Evolutionary conservation across 2,888 invertebrate genomes (phyloP), one percentile per base, ranked within the genome.

Genomic region (Plebejus melissa): DNA sequence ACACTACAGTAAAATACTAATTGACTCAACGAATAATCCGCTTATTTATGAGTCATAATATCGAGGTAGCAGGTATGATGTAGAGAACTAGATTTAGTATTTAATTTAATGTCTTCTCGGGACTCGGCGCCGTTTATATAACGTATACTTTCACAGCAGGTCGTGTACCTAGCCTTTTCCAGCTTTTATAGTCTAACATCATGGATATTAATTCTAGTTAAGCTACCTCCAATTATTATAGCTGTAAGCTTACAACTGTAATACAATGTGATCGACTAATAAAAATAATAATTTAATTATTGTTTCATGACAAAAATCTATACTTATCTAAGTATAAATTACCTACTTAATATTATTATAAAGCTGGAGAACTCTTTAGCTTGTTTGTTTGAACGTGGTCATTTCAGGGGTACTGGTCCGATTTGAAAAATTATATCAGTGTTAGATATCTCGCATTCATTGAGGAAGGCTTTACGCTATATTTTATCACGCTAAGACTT

Each of bases 121-220:
- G 77, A 81, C 80, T 77, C 75, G 77, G 71, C 77, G 81, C 80
- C 83, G 83, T 84, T 88, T 86, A 84, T 81, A 81, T 88, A 88
- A 88, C 80, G 77, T 79, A 41, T 41, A 84, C 87, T 88, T 89
- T 88, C 87, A 85, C 86, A 82, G 38, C 86, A 82, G 75, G 57
- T 70, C 57, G 75, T 57, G 58, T 69, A 57, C 70, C 60, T 28
- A 28, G 28, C 60, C 60, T 28, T 28, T 60, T 60, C 60, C 28
- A 28, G 28, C 28, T n/a, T 58, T 16, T 54, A 54, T 54, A 54
- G 54, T 60, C 28, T 28, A 22, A 60, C 11, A 28, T 28, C 28
- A 28, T 60, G 58, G 22, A 58, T n/a, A 60, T 60, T 54, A 9
- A 28, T 60, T 28, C 11, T 60, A 28, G 28, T 54, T 54, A 32